Conservation (phyloP, 1,140 invertebrate genomes). For the Drosophila lowei region DNA sequence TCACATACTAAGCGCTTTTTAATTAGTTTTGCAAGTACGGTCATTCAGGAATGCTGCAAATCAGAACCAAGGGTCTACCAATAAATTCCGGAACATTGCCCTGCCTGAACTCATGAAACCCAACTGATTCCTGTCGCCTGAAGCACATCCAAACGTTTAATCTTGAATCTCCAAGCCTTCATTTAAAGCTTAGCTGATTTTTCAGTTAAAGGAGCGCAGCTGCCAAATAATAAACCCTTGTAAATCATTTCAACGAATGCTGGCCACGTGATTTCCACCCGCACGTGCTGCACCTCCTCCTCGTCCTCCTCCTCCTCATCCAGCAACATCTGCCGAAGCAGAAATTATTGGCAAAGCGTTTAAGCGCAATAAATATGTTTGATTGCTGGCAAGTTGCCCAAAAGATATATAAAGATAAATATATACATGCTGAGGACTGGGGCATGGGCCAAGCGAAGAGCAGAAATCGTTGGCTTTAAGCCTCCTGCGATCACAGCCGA, state of each 20-base stretch:
- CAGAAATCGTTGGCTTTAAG: background rate
- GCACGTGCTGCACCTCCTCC: slow-evolving; percentile 61
- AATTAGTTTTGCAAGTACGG: slow-evolving; percentile 47
- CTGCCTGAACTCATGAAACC: background rate
- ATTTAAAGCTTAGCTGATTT: slow-evolving; percentile 22
- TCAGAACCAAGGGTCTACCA: slow-evolving; percentile 3
- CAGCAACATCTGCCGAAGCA: slow-evolving; percentile 55
- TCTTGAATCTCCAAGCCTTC: slow-evolving; percentile 1
- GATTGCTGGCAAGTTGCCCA: slow-evolving; percentile 70
- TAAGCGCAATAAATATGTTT: slow-evolving; percentile 78
- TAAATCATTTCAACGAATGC: slow-evolving; percentile 77
- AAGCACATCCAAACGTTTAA: too few relatives aligned
- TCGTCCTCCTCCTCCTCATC: background rate
- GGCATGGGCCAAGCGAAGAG: background rate
- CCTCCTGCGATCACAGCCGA: background rate
- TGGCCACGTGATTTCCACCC: slow-evolving; percentile 69
- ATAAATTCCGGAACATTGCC: slow-evolving; percentile 12
- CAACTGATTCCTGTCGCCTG: too few relatives aligned
- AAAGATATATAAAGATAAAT: slow-evolving; percentile 23
- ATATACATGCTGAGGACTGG: background rate
- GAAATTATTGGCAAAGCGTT: slow-evolving; percentile 77
- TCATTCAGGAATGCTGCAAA: slow-evolving; percentile 11
- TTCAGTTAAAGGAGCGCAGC: slow-evolving; percentile 9
- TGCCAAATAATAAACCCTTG: slow-evolving; percentile 64
- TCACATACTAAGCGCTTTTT: slow-evolving; percentile 41